Evolutionary conservation across 2,797 vertebrate genomes (phyloP), one percentile per base, ranked within the genome.

Genomic region (Typhlichthys eigenmanni): DNA sequence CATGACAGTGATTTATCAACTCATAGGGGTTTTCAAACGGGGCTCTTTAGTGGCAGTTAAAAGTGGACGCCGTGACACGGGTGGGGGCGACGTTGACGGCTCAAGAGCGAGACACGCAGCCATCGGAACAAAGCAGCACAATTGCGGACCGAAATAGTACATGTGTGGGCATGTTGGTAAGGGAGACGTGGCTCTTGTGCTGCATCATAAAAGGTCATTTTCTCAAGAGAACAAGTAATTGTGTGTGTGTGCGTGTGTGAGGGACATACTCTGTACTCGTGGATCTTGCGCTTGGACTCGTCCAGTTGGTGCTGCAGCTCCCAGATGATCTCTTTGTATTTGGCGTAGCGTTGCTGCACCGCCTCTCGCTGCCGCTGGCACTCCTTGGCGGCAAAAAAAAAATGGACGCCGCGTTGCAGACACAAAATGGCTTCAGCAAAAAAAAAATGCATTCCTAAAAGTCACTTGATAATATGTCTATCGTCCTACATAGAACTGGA

Each of bases 291-390:
- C 67, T 92, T 96, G 80, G 92, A 93, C 71, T 95, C 92, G 46
- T 96, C 92, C 74, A 92, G 92, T 79, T 93, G 93, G 47, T 92
- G 91, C 62, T 95, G 95, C 61, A 95, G 87, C 72, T 93, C 90
- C 57, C 86, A 91, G 66, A 96, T 88, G 5, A 93, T 91, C 77
- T 94, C 91, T 82, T 91, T 94, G 88, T 95, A 94, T 66, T 92
- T 94, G n/a, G 58, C 71, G 61, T 93, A 94, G 66, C 93, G 90
- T 76, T 94, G 89, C 69, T 95, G 94, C 29, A 88, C 89, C 75
- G 89, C 77, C 49, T 94, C 92, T 34, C 76, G 92, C 79, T 89
- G 93, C 60, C 83, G 90, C 72, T 82, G 84, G 0, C 91, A 93
- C 70, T 93, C 92, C 97, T 29, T 98, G 83, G 76, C 54, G 32